Conservation (phyloP, 92 coral and sea anemone species). For the Palythoa caribaeorum region DNA sequence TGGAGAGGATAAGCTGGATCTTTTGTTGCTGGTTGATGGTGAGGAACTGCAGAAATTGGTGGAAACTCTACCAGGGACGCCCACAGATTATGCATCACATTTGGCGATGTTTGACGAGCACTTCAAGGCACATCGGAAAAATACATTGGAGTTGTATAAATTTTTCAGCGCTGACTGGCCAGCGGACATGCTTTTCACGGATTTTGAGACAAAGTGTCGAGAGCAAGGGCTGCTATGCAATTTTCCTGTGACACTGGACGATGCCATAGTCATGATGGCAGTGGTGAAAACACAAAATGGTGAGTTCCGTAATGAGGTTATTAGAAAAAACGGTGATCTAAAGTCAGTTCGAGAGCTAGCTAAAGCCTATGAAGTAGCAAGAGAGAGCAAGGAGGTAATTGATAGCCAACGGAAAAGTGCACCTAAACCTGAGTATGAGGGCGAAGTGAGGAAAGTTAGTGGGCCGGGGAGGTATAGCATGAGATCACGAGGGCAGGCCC, state of each 20-base stretch:
- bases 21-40: conserved; percentile 59
- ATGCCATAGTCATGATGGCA: conserved; percentile 45
- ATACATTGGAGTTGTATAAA: conserved; percentile 44
- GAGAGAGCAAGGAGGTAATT: conserved; percentile 37
- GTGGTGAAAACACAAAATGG: conserved; percentile 49
- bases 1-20: conserved; percentile 25
- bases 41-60: conserved; percentile 53
- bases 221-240: conserved; percentile 44
- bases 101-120: conserved; percentile 9
- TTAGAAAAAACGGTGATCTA: conserved; percentile 43
- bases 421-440: no score
- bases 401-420: conserved; percentile 12
- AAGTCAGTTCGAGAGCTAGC: conserved; percentile 30
- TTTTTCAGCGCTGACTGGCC: conserved; percentile 50
- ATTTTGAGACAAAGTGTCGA: conserved; percentile 50
- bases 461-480: conserved; percentile 23
- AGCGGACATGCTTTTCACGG: conserved; percentile 44
- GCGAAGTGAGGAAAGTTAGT: conserved; percentile 51
- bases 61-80: conserved; percentile 59
- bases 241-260: conserved; percentile 35
- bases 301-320: conserved; percentile 54
- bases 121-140: conserved; percentile 44
- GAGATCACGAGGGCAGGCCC: conserved; percentile 7
- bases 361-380: conserved; percentile 15
- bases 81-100: conserved; percentile 25